Conservation (phyloP, 2,113 vertebrate species). For the Nothocercus julius region DNA sequence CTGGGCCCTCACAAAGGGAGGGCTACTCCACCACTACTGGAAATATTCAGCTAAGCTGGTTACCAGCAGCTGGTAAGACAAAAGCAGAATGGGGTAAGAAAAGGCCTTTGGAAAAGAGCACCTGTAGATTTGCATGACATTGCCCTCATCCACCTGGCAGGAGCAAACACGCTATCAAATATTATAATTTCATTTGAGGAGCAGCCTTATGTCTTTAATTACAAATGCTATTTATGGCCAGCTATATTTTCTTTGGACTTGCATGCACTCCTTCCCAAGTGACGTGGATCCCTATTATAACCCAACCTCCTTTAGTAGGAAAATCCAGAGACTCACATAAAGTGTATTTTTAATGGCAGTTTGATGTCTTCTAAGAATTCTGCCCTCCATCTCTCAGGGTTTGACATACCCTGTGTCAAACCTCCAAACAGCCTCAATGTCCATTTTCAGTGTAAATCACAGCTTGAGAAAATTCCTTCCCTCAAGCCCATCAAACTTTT, state of each 20-base stretch:
- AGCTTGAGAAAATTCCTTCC: neutral
- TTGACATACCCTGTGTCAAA: neutral
- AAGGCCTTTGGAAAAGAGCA: neutral
- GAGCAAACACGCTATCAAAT: neutral
- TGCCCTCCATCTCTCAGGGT: neutral
- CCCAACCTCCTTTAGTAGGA: neutral
- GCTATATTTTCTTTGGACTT: neutral
- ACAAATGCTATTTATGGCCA: neutral
- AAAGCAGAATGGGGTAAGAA: neutral
- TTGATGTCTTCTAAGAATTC: neutral
- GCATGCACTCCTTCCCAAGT: neutral
- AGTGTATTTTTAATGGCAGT: neutral
- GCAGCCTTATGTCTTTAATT: neutral
- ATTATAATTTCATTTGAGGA: neutral
- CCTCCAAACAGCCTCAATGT: neutral
- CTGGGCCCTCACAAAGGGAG: neutral
- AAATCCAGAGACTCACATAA: neutral
- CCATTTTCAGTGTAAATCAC: neutral
- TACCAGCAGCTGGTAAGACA: neutral
- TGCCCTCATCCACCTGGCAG: fast-evolving
- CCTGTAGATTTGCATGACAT: neutral
- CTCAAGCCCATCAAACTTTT: neutral
- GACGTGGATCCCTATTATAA: neutral
- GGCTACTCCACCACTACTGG: neutral
- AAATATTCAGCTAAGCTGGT: neutral